Evolutionary conservation across 2,797 vertebrate genomes (phyloP), one percentile per base, ranked within the genome.

Genomic region (Onychomys leucogaster): DNA sequence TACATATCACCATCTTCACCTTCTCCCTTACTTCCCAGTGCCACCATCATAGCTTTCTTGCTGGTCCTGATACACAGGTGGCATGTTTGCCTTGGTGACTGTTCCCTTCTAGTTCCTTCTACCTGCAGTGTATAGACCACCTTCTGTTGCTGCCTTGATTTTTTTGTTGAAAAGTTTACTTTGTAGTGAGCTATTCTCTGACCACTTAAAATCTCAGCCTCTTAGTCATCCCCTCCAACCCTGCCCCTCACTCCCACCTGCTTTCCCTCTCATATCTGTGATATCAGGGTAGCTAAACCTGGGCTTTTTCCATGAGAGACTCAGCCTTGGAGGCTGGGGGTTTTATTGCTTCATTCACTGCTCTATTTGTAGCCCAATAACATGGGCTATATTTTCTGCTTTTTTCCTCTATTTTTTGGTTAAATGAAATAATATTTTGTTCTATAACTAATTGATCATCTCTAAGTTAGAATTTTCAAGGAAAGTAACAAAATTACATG

Each of bases 401-500:
- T 2, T 29, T 2, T 27, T 43, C 3, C 29, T 29, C 1, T 29
- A 0, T n/a, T 17, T 71, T 91, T 49, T 34, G 6, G 52, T 59
- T 37, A 77, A 49, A n/a, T 43, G 4, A 91, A 87, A 73, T 52
- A 94, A 82, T 80, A 83, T 83, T 67, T 49, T 6, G 49, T 85
- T 65, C 21, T 23, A 32, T 67, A 85, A n/a, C 75, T 82, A 90
- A 80, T 57, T 13, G 65, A 67, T 93, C 52, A 52, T 73, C 83
- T 82, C 86, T 46, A 73, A 95, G 71, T 80, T 92, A 81, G 16
- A 25, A 63, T 23, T 46, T 73, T 94, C 25, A 81, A 78, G 57
- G 43, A 81, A 85, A 94, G 69, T 95, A 9, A 27, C 73, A 63
- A 43, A 69, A 55, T 25, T 65, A 2, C 84, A 41, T 43, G 73